A percentile compares a stretch with the other conserved stretches of the same genome.
Conservation (phyloP, 2,113 vertebrate genomes). For the Vanacampus margaritifer region DNA sequence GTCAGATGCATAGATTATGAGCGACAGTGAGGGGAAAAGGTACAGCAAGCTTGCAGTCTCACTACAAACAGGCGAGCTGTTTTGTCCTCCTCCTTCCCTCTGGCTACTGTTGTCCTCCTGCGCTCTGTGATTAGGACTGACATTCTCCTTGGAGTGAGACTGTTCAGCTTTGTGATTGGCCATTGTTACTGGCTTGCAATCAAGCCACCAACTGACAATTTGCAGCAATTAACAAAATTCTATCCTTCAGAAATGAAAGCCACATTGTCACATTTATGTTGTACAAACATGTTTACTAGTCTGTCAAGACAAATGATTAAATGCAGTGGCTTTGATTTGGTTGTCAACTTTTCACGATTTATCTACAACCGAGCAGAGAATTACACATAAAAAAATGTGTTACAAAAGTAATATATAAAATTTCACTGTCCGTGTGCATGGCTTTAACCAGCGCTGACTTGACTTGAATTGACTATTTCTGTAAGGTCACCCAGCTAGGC, state of each 20-base stretch:
- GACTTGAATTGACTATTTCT: too few species aligned
- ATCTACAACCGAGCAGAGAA: too few species aligned
- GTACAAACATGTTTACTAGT: too few species aligned
- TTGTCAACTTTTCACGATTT: too few species aligned
- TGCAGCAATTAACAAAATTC: not conserved
- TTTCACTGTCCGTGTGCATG: too few species aligned
- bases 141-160: slow-evolving; percentile 3
- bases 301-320: too few species aligned
- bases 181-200: not conserved
- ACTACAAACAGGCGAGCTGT: not conserved
- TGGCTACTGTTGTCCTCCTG: slow-evolving; percentile 12
- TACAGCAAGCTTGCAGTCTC: too few species aligned
- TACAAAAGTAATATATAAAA: too few species aligned
- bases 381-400: too few species aligned
- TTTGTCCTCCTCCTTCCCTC: slow-evolving; percentile 6
- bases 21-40: not conserved
- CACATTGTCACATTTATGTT: not conserved
- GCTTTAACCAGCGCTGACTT: too few species aligned
- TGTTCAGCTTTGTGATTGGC: slow-evolving; percentile 11
- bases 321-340: too few species aligned
- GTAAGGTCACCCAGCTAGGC: not conserved
- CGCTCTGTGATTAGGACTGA: slow-evolving; percentile 28
- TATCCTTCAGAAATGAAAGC: too few species aligned
- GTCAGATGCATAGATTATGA: not conserved
- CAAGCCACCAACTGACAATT: not conserved